phyloP scores from a whole-genome alignment of 2,888 invertebrate genomes.

The Neoascia interrupta region DNA sequence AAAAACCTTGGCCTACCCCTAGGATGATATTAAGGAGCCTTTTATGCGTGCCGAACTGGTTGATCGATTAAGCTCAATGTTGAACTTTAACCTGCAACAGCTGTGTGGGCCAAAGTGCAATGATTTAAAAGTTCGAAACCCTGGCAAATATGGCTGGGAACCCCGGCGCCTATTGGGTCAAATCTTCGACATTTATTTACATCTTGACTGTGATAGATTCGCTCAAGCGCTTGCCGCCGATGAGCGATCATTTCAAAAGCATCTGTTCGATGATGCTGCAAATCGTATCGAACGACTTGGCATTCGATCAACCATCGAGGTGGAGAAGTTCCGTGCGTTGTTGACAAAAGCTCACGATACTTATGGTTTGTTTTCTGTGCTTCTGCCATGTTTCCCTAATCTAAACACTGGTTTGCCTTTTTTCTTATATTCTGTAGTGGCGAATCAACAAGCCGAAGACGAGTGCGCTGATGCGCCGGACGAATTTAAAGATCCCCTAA shows the following conservation, averaged over 20 bases:
- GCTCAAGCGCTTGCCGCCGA: slow-evolving; percentile 96
- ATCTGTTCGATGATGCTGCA: slow-evolving; percentile 95
- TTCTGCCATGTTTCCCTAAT: neutral
- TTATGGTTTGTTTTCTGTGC: slow-evolving; percentile 80
- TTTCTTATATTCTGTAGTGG: slow-evolving; percentile 78
- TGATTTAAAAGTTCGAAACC: slow-evolving; percentile 93
- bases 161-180: slow-evolving; percentile 94
- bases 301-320: slow-evolving; percentile 91
- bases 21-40: slow-evolving; percentile 93
- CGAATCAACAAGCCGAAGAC: slow-evolving; percentile 92
- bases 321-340: slow-evolving; percentile 90
- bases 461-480: slow-evolving; percentile 98
- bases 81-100: slow-evolving; percentile 98
- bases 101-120: slow-evolving; percentile 98
- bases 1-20: neutral
- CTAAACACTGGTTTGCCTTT: neutral
- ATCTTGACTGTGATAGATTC: slow-evolving; percentile 94
- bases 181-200: slow-evolving; percentile 97
- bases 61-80: slow-evolving; percentile 97
- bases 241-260: slow-evolving; percentile 97
- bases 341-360: slow-evolving; percentile 89
- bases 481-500: slow-evolving; percentile 96
- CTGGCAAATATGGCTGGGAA: slow-evolving; percentile 98
- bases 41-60: slow-evolving; percentile 96
- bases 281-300: slow-evolving; percentile 87